Base-by-base conservation (phyloP, 2,113 vertebrate genomes). In the Benitochromis conjunctus region DNA sequence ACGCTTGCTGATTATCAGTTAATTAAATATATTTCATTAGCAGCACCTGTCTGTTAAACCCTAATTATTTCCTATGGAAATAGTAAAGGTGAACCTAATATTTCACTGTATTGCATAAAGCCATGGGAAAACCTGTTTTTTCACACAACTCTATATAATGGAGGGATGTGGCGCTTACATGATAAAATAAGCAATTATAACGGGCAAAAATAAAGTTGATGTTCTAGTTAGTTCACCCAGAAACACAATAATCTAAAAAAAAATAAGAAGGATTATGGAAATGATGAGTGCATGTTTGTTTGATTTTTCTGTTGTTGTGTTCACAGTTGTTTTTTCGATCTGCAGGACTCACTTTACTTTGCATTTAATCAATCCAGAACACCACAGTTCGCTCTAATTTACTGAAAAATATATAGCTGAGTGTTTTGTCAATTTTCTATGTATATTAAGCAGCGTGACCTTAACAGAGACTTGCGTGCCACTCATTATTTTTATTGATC, bases 361-460 rank as follows among this genome's bases (percentile, higher is more conserved):
- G 48, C 5, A 31, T 58, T 48, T 14, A 80, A 21, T 76, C 18
- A 79, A 10, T 88, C 26, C 71, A 51, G 7, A 77, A 71, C 55
- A 29, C 77, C 16, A 76, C 16, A n/a, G 4, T 31, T 57, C n/a
- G 13, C 11, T 29, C 3, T 3, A 43, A 54, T 55, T 64, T 64
- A 41, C 80, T 31, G 26, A 38, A 3, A 86, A 64, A 58, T 66
- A 56, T 64, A 16, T 16, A 81, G 82, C 21, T 53, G 62, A 93
- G 80, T 26, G 66, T 86, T 86, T 53, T 34, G 79, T 94, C 89
- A 89, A 86, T 92, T 83, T 92, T 86, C 88, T 34, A 84, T 92
- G 88, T 90, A 87, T 92, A 91, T 88, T 93, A 90, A 92, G 51
- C 74, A 91, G 83, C 26, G 1, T 87, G 85, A 89, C 80, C 88